Base-by-base conservation (phyloP, 2,113 vertebrate genomes). In the Ovis canadensis region DNA sequence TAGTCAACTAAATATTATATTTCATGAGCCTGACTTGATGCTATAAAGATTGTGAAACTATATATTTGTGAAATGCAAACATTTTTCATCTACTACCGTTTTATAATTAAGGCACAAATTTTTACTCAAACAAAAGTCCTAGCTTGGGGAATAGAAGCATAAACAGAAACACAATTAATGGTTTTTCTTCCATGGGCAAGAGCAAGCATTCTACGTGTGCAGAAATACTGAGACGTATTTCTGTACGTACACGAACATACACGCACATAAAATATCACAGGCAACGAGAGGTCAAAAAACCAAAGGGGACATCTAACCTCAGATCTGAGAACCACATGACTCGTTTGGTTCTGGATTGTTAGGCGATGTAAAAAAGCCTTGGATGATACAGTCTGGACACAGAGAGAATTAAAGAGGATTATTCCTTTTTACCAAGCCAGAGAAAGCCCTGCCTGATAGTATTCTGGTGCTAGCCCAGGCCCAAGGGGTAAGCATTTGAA, bases 81-180 rank as follows among this genome's bases (percentile, higher is more conserved):
- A 96, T 90, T 83, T 98, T 97, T 88, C 83, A 96, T 57, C 91
- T 97, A 87, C 82, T 96, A 88, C 96, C 33, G 6, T 74, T 96
- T 97, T 96, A 93, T 91, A 96, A 97, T 93, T 83, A 97, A 98
- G 78, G 95, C 83, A 93, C 60, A 97, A 27, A 74, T 97, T 96
- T 91, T 94, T 95, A 93, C 45, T 97, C 86, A 91, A 94, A 97
- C 74, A 95, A 97, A 98, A 96, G 71, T 86, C n/a, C 21, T 86
- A 94, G 93, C 62, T 91, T 89, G 52, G 91, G 78, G 62, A 96
- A 81, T 84, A 97, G 62, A 96, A 94, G 52, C 52, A 89, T 59
- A 96, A 96, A 93, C 50, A 96, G 96, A 97, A 97, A 93, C 55
- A 96, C 54, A 96, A 84, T 84, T 43, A 92, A 94, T 91, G 62